Base-by-base conservation (phyloP, 1,140 invertebrate genomes). In the Drusus annulatus region DNA sequence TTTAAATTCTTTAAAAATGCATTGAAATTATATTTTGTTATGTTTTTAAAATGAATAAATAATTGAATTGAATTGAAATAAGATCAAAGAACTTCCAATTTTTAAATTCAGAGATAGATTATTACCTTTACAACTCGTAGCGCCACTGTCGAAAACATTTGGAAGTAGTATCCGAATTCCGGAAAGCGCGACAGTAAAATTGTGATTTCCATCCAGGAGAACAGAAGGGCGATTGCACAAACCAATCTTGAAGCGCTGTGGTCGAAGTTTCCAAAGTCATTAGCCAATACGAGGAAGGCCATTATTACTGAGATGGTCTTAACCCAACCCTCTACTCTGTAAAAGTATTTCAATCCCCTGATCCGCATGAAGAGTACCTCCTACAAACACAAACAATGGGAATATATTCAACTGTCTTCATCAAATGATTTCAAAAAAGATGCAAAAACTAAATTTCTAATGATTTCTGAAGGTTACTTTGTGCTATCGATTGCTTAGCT, bases 161-260 rank as follows among this genome's bases (percentile, higher is more conserved):
- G 86, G 1, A 90, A 88, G 79, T 90, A 90, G 68, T 89, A 91
- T 4, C 90, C 90, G 84, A 87, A 91, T 81, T 88, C 88, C 19
- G 90, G 91, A 78, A 91, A 90, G 78, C 90, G 85, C 0, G 91
- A 91, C 16, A 91, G 80, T 6, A 91, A 82, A 52, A 91, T 88
- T 87, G 91, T 91, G 25, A 91, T 85, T 83, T 91, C 89, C 51
- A 89, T 84, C 91, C 91, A 92, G 2, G 90, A 86, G 8, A 91
- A 79, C 13, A 92, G 86, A 50, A 91, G 79, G 7, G 90, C 88
- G 17, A 89, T 80, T 1, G 91, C 89, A 0, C 91, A 87, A 3
- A 92, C 83, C 75, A 92, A 88, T 15, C 89, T 84, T 0, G 89
- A 84, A 90, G 91, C 92, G 16, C 88, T 87, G 0, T 80, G 80